Evolutionary conservation across 2,797 vertebrate genomes (phyloP), one percentile per base, ranked within the genome.

Genomic region (Micropoecilia bifurca): DNA sequence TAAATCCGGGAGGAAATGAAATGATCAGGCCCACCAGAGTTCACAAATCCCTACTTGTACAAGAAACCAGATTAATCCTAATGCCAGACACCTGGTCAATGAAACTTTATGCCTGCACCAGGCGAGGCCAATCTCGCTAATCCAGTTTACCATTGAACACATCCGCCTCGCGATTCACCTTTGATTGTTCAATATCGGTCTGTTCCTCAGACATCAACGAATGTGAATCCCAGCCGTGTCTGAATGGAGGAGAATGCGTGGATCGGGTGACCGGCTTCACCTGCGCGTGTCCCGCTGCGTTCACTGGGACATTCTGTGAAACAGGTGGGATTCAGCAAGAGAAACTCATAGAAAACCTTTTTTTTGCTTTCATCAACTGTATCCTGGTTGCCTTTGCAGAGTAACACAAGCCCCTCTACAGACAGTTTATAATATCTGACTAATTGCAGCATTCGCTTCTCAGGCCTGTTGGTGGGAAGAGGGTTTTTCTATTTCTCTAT

Each of bases 291-390:
- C 88, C 90, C 0, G 83, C 93, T 53, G 85, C 94, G 80, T 99
- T 97, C 85, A 94, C 94, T 30, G 98, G 98, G 89, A 88, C 75
- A 14, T 95, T 91, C 89, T 99, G 98, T 0, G 97, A 99, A 92
- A 97, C 95, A 97, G 98, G 98, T 99, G 90, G 41, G 48, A 25
- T 30, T 77, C 12, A 28, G 13, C 13, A 25, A 3, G 45, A 50
- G 45, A 68, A 47, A 47, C 46, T 53, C 41, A 1, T 16, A n/a
- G 22, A 69, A 25, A 69, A 45, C 22, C 6, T n/a, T 45, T 22
- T n/a, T 66, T 18, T 63, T 33, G 2, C 2, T 30, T 61, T 36
- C 30, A 61, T 61, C 59, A 61, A 33, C 16, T 39, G 28, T 3
- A 39, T 66, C 6, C 30, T 18, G 20, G 33, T 66, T 66, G 33